Base-by-base conservation (phyloP, 1,140 invertebrate genomes). In the Drosophila serrata region DNA sequence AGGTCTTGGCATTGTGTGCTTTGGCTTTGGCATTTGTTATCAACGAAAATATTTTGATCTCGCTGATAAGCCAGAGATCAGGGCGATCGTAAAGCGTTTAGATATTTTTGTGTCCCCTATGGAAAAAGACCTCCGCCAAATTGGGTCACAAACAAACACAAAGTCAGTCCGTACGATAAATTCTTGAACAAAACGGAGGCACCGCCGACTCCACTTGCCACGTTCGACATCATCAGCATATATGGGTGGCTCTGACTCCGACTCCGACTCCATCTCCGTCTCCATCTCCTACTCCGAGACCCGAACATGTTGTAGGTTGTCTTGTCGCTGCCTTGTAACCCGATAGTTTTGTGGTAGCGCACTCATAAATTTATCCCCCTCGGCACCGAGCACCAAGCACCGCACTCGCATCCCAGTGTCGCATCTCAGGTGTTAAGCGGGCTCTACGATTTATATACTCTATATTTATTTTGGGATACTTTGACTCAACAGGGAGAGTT, bases 261-360 rank as follows among this genome's bases (percentile, higher is more conserved):
- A 1, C 43, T 46, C 43, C 13, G 7, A 1, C 22, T 49, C 29
- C 24, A 24, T 24, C 24, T 24, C 24, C 8, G 13, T 4, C 22
- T 9, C 45, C 1, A 7, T 13, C 15, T 24, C 7, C n/a, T 6
- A 7, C 31, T 74, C 39, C 57, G 42, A 65, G 67, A 77, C 76
- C 67, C 70, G 73, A 87, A 87, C 84, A 87, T 87, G 85, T 88
- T 87, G 84, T 87, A 90, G 80, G 84, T 84, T 90, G 86, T 90
- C 85, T 90, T 90, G 85, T 90, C 75, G 80, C 84, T 82, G 85
- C 80, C 84, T 75, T 87, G 84, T 87, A 87, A 87, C 81, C 58
- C 61, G 84, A 87, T 87, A 87, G 85, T 87, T 88, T 88, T 88
- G 80, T 88, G 81, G 84, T 88, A 88, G 85, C 84, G 85, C 81